Evolutionary conservation across 2,113 vertebrate genomes (phyloP), one percentile per base, ranked within the genome.

Genomic region (Scomber scombrus): DNA sequence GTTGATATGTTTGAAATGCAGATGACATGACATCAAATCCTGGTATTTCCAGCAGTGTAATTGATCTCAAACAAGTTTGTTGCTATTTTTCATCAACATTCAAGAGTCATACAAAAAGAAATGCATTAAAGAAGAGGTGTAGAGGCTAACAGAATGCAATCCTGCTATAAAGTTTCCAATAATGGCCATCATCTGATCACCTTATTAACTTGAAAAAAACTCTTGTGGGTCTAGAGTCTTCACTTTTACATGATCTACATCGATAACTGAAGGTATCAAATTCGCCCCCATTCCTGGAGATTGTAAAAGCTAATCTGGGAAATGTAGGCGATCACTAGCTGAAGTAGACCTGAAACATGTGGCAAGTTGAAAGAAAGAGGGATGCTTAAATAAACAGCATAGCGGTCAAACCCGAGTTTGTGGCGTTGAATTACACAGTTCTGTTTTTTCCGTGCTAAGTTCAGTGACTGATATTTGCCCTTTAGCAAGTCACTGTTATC

Each of bases 401-500:
- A 18, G n/a, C 50, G 3, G 2, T 50, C 16, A 3, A 13, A n/a
- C 26, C 51, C 50, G 6, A 34, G 40, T 31, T 68, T 54, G 21
- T 31, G 12, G 12, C 19, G 34, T n/a, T 46, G 49, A 16, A 13
- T 45, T 60, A 26, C 16, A 40, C 21, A 7, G 47, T 46, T 31
- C 49, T 34, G 18, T 46, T 11, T 29, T 26, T 29, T 2, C 13
- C 11, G 3, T 60, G 61, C 16, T 11, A 31, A 26, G 23, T 15
- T 64, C 1, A 31, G 26, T 50, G 18, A 23, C 65, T 15, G 2
- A 29, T 45, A 62, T 71, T 81, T 72, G 61, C n/a, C 76, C 60
- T 68, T 62, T 0, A 56, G 43, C 10, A 31, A 56, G 47, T 14
- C 9, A 2, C 34, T 54, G 50, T 80, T 75, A 75, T 70, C 67